Base-by-base conservation (phyloP, 2,797 vertebrate genomes). In the Cichlasoma orientale region DNA sequence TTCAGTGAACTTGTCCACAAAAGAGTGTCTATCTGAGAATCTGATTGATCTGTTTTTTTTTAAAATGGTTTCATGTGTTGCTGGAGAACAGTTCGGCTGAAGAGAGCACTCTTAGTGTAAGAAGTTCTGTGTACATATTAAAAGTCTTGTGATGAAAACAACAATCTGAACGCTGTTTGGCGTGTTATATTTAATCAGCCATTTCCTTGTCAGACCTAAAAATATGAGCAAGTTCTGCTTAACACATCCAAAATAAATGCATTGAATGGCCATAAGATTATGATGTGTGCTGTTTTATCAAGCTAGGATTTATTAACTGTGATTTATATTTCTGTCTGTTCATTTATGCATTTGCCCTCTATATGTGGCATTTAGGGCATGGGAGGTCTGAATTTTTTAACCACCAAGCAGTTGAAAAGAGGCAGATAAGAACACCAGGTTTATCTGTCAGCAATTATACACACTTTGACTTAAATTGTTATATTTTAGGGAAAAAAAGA, bases 131-230 rank as follows among this genome's bases (percentile, higher is more conserved):
- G 96, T 96, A 93, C 89, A 93, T 96, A 94, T 95, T 92, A 93
- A 95, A 95, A 95, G 91, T 95, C 95, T 95, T 95, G 95, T 97
- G 95, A 95, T 95, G 93, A 95, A 96, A 89, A 88, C 93, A 90
- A 92, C 78, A 80, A 92, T 92, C 86, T 94, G 93, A 95, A 87
- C 90, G 86, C 90, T 86, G 90, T 93, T 95, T 93, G 94, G 83
- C 70, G 27, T 93, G 80, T 88, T 88, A 90, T 92, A 92, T 95
- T 95, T 96, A 96, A 92, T 94, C 90, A 89, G 92, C 95, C 89
- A 87, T 87, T 92, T 84, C 94, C 90, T 91, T 94, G 91, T 93
- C 94, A 93, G 93, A 95, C 79, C 79, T 92, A 74, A 83, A 92
- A 93, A 93, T 80, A 87, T 83, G 87, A 90, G 89, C 91, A 89